Base-by-base conservation (phyloP, 1,140 invertebrate genomes). In the Harpegnathos saltator region DNA sequence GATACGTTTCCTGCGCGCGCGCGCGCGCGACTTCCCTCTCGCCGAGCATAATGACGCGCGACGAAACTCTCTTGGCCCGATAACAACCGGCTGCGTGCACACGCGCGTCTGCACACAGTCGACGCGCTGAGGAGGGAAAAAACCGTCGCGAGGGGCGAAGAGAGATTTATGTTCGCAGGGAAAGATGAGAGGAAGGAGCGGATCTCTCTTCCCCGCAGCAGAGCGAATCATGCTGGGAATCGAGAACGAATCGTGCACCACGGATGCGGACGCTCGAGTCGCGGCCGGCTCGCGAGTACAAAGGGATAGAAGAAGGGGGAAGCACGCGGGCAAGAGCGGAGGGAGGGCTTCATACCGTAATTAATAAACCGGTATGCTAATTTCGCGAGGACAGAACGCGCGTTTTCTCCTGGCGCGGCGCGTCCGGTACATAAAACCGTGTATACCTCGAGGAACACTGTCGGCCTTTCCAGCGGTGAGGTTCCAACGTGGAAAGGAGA, bases 331-430 rank as follows among this genome's bases (percentile, higher is more conserved):
- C 11, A 68, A 26, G 61, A 44, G 48, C 11, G 14, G 59, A 33
- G 61, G 61, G 69, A 65, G 59, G 81, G 68, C 66, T 33, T 38
- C 74, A 74, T 74, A 66, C 68, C 80, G 83, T 91, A 91, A 91
- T 91, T 91, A 91, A 91, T 91, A 91, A 91, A 90, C 90, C 88
- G 89, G 90, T 91, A 91, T 91, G 89, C 80, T 87, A 91, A 91
- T 91, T 91, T 83, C 66, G 56, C 71, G 78, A 86, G 83, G 88
- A 90, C 86, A 83, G 85, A 90, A 48, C 52, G 89, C 75, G 54
- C 73, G 80, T 87, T 90, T 90, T 89, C 85, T 91, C 52, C 68
- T 87, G 62, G 58, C 66, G n/a, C 73, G 24, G 24, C 44, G 56
- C 66, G 54, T 59, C 33, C 75, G 82, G 69, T 24, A 33, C 38